Conservation (phyloP, 2,888 invertebrate genomes). For the Drosophila borealis region DNA sequence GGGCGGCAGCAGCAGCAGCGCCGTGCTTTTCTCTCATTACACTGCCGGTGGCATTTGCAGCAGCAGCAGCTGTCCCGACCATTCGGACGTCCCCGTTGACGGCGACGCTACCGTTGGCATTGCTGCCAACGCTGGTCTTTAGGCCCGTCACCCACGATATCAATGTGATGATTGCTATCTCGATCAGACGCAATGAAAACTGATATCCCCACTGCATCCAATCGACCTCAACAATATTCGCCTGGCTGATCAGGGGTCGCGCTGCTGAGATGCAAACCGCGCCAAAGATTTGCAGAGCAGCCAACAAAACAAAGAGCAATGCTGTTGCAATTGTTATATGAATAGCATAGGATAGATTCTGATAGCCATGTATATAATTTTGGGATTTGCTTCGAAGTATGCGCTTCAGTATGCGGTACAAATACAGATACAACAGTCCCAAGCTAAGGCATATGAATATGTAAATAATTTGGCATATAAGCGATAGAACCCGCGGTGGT, state of each 20-base stretch:
- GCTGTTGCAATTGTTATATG: slow-evolving; percentile 95
- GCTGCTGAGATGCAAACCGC: slow-evolving; percentile 88
- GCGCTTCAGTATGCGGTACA: slow-evolving; percentile 91
- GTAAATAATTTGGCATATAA: slow-evolving; percentile 94
- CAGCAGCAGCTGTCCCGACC: slow-evolving; percentile 20
- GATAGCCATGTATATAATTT: slow-evolving; percentile 91
- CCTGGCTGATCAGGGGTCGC: slow-evolving; percentile 81
- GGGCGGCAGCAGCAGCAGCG: slow-evolving; percentile 5
- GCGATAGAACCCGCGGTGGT: slow-evolving; percentile 87
- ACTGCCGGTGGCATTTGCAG: slow-evolving; percentile 7
- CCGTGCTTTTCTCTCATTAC: slow-evolving; percentile 87
- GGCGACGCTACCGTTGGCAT: slow-evolving; percentile 45
- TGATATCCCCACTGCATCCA: slow-evolving; percentile 98
- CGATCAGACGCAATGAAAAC: slow-evolving; percentile 92
- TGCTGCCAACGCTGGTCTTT: slow-evolving; percentile 86
- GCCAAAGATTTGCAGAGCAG: slow-evolving; percentile 93
- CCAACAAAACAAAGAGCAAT: slow-evolving; percentile 92
- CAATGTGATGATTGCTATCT: slow-evolving; percentile 94
- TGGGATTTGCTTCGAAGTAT: slow-evolving; percentile 91
- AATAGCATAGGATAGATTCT: slow-evolving; percentile 93
- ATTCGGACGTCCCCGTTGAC: slow-evolving; percentile 58
- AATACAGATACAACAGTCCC: slow-evolving; percentile 93
- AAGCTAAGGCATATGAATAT: slow-evolving; percentile 93
- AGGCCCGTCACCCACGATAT: slow-evolving; percentile 95
- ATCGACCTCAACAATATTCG: slow-evolving; percentile 87